A percentile compares a stretch with the other conserved stretches of the same genome.
Conservation (phyloP, 2,888 invertebrate genomes). For the Malthinus flaveolus region DNA sequence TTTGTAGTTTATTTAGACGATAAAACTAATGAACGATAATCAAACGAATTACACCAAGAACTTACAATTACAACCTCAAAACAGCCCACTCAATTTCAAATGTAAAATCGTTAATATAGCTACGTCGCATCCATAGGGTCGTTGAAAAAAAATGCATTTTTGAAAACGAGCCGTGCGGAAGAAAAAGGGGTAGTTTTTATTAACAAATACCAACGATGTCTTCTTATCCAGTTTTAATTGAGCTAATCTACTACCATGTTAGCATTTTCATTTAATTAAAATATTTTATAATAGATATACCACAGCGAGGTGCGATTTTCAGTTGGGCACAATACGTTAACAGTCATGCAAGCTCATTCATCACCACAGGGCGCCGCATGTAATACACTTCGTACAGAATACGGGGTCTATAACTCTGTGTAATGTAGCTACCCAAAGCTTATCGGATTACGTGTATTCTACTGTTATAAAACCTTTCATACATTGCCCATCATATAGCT, state of each 20-base stretch:
- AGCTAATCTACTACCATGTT: neutral
- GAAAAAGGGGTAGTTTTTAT: neutral
- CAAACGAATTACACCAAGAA: no score
- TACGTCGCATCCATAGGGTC: no score
- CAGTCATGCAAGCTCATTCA: slow-evolving; percentile 28
- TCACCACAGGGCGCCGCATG: slow-evolving; percentile 25
- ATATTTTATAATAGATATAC: neutral
- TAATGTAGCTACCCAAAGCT: slow-evolving; percentile 24
- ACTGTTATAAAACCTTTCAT: slow-evolving; percentile 27
- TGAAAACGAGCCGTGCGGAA: neutral
- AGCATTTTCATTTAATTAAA: neutral
- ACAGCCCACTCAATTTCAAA: no score
- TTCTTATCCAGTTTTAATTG: slow-evolving; percentile 3
- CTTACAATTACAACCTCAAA: no score
- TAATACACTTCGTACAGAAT: slow-evolving; percentile 27
- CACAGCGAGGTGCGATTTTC: slow-evolving; percentile 11
- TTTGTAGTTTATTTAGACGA: no score
- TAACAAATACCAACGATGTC: neutral
- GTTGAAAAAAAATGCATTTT: no score
- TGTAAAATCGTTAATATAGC: no score
- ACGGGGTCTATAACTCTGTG: slow-evolving; percentile 26
- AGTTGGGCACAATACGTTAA: slow-evolving; percentile 12
- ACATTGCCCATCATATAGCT: slow-evolving; percentile 22
- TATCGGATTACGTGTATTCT: slow-evolving; percentile 28
- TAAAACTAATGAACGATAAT: no score